Base-by-base conservation (phyloP, 2,113 vertebrate genomes). In the Noctilio leporinus region DNA sequence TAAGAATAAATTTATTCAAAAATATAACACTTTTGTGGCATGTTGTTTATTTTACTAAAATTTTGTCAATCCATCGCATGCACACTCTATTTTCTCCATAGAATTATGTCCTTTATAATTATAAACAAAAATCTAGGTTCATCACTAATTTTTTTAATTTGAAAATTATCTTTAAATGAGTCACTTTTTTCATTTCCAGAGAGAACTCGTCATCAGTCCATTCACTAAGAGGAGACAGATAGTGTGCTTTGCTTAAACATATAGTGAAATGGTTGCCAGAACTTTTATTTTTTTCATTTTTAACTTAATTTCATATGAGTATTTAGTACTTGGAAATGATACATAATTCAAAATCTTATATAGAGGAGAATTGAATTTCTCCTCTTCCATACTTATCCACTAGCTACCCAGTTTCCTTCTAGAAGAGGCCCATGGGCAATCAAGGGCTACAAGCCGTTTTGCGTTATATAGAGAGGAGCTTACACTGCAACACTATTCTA, bases 121-220 rank as follows among this genome's bases (percentile, higher is more conserved):
- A 47, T 4, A 51, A 84, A 73, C 38, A 20, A 76, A 91, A 30
- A 87, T n/a, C 45, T 55, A 24, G 6, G 33, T 7, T 40, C 10
- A 3, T 62, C 49, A 69, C 65, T 26, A 53, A n/a, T 88, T 64
- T 78, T 78, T 72, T 94, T 72, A 43, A 55, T 38, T 51, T 55
- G 26, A 72, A 91, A 87, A 75, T 70, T 19, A 40, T 40, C 49
- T 89, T 86, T 69, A 16, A 64, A 75, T 62, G 62, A 92, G 38
- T 47, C 19, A 28, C 17, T 72, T 64, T 59, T 77, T 82, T 38
- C 53, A 33, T 59, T 75, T 73, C 26, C 80, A 75, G 51, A 14
- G 24, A 67, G 43, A 86, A 33, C 33, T 64, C 53, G 3, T 67
- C 57, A 51, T 28, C 7, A 2, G 7, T 19, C 12, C 22, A n/a